Evolutionary conservation across 2,888 invertebrate genomes (phyloP).

Genomic region (Sphaerophoria rueppellii): DNA sequence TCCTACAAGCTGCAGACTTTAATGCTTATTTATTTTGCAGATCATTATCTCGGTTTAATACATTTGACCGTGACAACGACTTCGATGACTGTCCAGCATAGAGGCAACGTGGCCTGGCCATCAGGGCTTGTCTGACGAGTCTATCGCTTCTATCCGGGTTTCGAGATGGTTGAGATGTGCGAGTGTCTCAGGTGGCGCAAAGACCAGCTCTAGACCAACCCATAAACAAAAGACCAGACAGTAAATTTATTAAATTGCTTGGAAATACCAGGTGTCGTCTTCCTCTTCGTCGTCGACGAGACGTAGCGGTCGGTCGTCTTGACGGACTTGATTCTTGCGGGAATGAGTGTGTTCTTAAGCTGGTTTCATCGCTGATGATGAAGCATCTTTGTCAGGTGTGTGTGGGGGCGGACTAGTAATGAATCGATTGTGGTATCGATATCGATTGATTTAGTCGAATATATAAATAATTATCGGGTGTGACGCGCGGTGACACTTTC

Average conservation of each 20-base stretch:
- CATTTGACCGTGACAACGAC: conserved; percentile 64
- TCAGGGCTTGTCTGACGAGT: conserved; percentile 56
- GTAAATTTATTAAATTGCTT: conserved; percentile 64
- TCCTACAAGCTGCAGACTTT: conserved; percentile 71
- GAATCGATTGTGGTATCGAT: conserved; percentile 57
- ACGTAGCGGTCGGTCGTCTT: too few species aligned
- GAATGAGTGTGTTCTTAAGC: conserved; percentile 18
- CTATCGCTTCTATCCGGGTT: conserved; percentile 65
- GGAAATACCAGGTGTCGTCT: conserved; percentile 72
- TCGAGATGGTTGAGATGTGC: conserved; percentile 23
- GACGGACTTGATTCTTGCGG: not conserved
- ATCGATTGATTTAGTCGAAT: conserved; percentile 65
- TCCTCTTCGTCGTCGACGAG: conserved; percentile 31
- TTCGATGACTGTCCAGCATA: not conserved
- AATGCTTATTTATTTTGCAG: conserved; percentile 73
- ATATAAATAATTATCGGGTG: conserved; percentile 55
- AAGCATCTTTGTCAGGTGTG: conserved; percentile 47
- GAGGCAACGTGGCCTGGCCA: conserved; percentile 41
- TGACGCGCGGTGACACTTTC: conserved; percentile 47
- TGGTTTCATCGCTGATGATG: conserved; percentile 1
- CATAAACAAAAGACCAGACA: conserved; percentile 56
- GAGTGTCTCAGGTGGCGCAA: conserved; percentile 40
- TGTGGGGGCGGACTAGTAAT: conserved; percentile 56
- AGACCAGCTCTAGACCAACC: conserved; percentile 42
- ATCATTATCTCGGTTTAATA: conserved; percentile 70